A percentile compares a stretch with the other conserved stretches of the same genome.
These are phyloP conservation scores for Oncorhynchus gorbuscha DNA, from an alignment of 2,113 vertebrate genomes.

Conservation along the genomic window DNA sequence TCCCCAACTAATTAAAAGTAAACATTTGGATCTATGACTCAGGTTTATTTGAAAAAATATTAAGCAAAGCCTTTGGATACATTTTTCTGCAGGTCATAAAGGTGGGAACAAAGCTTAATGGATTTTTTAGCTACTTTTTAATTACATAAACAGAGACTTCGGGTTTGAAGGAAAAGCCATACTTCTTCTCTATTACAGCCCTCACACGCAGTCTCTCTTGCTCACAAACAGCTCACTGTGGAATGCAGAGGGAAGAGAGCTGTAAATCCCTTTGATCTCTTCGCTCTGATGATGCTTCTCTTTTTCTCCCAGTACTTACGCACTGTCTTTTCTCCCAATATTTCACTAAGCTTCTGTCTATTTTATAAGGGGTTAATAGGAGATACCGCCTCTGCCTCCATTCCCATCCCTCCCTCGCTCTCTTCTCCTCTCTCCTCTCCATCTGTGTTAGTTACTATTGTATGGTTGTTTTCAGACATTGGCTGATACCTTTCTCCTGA, in stretches of 20 bases:
- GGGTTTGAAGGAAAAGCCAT: neutral
- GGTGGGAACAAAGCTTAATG: neutral
- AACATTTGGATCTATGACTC: conserved; percentile 28
- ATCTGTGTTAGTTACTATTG: conserved; percentile 1
- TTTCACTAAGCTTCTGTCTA: neutral
- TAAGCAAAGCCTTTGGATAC: neutral
- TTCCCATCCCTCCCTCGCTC: too few relatives aligned
- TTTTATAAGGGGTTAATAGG: neutral
- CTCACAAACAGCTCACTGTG: conserved; percentile 5
- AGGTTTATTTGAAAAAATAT: neutral
- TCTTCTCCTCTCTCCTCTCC: neutral
- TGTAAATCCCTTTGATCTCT: neutral
- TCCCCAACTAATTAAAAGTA: conserved; percentile 43
- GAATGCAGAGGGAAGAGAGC: conserved; percentile 32
- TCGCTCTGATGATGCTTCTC: neutral
- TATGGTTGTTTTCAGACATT: conserved; percentile 10
- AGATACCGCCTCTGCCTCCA: neutral
- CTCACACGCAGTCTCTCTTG: conserved; percentile 3
- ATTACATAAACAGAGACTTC: neutral
- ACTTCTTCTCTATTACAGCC: neutral
- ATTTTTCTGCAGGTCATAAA: neutral
- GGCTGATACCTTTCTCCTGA: neutral
- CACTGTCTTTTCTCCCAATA: neutral
- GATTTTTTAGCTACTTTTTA: neutral
- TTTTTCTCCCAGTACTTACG: neutral